Conservation (phyloP, 1,140 invertebrate genomes). For the Achatina immaculata region DNA sequence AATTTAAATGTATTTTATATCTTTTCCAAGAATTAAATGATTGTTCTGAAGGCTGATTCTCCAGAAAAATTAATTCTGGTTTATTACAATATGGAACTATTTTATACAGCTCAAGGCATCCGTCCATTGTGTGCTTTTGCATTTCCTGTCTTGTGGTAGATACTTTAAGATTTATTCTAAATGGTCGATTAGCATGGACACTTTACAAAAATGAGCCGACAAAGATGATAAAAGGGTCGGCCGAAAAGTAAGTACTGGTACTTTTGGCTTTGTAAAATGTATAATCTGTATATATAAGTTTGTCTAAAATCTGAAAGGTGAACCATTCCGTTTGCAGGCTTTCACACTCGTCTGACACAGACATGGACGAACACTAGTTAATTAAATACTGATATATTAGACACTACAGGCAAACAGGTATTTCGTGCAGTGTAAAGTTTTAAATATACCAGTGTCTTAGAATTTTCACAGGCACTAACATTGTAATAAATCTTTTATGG, state of each 20-base stretch:
- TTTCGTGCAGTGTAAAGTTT: background rate
- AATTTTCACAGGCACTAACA: background rate
- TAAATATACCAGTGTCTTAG: background rate
- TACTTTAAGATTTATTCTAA: background rate
- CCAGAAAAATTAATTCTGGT: background rate
- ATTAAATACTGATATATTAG: background rate
- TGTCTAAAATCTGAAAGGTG: conserved; percentile 26
- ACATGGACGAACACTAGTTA: conserved; percentile 23
- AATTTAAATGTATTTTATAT: background rate
- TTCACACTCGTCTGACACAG: background rate
- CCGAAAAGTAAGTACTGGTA: conserved; percentile 32
- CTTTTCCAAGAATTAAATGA: background rate
- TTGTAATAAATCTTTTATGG: background rate
- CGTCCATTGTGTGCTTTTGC: conserved; percentile 37
- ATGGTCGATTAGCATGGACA: conserved; percentile 32
- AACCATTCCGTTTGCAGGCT: conserved; percentile 20
- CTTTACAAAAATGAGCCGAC: conserved; percentile 35
- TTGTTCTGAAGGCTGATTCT: no score
- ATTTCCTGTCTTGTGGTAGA: conserved; percentile 39
- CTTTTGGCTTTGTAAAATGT: background rate
- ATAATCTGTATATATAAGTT: background rate
- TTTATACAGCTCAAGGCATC: background rate
- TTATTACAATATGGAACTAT: background rate
- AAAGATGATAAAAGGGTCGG: conserved; percentile 38
- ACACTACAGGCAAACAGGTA: background rate